Base-by-base conservation (phyloP, 2,888 invertebrate species). In the Drosophila imparisetae region DNA sequence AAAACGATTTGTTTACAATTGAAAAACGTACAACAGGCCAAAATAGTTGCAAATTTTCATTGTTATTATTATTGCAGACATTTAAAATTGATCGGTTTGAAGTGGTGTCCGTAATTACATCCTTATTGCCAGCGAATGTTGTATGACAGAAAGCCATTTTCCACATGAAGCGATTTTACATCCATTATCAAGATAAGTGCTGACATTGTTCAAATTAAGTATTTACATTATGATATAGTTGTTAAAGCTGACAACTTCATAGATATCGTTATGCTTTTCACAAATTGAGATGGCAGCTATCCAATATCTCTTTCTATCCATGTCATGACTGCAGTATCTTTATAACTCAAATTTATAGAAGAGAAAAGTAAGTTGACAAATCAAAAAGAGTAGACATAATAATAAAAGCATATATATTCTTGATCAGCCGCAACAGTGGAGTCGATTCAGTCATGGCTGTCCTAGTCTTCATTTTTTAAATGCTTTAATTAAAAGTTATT, bases 131-230 rank as follows among this genome's bases (percentile, higher is more conserved):
- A 38, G 42, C 63, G 30, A 50, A 34, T 65, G 49, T 62, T 57
- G 8, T 53, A 36, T 57, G 54, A 34, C 77, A 67, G 38, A 48
- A 62, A 66, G 52, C 29, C 40, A 74, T 49, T 71, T 74, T 48
- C 58, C 62, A 69, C 63, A 66, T 27, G 30, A 53, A 75, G 71
- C 75, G 67, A 78, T 78, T 34, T 38, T 34, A 29, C 29, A 10
- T 38, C 42, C 65, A 71, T 32, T 71, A 75, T 67, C 78, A 75
- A 71, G 78, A 62, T 45, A n/a, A 53, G 11, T 8, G 11, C 18
- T 60, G 48, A 73, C 55, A 57, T 50, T 18, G 21, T 7, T 38
- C 38, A 32, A 30, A 55, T 69, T 42, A 24, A 45, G 1, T 50
- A 55, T 59, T 4, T 27, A 42, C 7, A 13, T 6, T 34, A 13